Evolutionary conservation across 1,140 invertebrate genomes (phyloP), one percentile per base, ranked within the genome.

Genomic region (Diprion similis): DNA sequence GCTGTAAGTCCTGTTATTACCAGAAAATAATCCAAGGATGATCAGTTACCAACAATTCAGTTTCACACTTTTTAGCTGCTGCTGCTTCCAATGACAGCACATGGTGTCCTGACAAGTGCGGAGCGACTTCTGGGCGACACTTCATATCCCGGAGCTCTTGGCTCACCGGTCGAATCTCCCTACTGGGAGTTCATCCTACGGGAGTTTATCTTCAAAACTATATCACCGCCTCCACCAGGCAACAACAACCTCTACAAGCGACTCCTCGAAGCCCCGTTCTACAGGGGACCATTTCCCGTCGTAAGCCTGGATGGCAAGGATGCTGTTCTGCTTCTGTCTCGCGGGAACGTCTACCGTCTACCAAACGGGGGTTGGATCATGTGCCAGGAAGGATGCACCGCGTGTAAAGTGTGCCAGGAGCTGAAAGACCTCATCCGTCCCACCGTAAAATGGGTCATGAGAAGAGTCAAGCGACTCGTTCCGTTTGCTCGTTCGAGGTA

Each of bases 131-230:
- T 59, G 67, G 69, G 37, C 19, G 24, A 24, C 18, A 10, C 10
- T 0, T 45, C 18, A 19, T n/a, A 48, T n/a, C 65, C 68, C 45
- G 48, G 19, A 74, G 70, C 18, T 46, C 67, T 9, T 71, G 48
- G 15, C 46, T 48, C 48, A 48, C 66, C 11, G 11, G 45, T 13
- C 10, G 15, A 46, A 8, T n/a, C 47, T 15, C 74, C 73, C 17
- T 73, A 75, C 59, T 75, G 76, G 76, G 74, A 77, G 66, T 73
- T 70, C 46, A 69, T 77, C 59, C 70, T 75, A 6, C 71, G 81
- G 1, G 83, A 85, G 15, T 77, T 80, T 37, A 79, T 85, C 68
- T 83, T 84, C 74, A 81, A 81, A 74, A 85, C 83, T 13, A 77
- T 85, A 72, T 81, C 72, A 3, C 73, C 77, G 13, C 37, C 75